Evolutionary conservation across 2,797 vertebrate genomes (phyloP).

Genomic region (Cynodonichthys magdalenae): DNA sequence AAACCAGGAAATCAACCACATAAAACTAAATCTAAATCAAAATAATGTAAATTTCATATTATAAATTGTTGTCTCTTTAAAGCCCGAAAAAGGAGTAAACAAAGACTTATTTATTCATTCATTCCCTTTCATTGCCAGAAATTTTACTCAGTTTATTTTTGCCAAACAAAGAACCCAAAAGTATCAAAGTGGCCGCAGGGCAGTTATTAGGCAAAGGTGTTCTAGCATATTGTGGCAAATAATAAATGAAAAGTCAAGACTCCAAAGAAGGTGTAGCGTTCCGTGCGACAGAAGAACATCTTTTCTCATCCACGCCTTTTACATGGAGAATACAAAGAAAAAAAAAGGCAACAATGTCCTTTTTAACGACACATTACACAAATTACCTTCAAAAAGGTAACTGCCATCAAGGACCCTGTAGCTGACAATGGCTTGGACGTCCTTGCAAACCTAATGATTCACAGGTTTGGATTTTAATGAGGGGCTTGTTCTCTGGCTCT

Average conservation of each 20-base stretch:
- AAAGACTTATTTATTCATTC: too few relatives aligned
- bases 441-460: constrained; percentile 73
- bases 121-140: background rate
- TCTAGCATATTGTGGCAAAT: background rate
- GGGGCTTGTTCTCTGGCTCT: constrained; percentile 63
- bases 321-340: background rate
- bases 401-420: constrained; percentile 27
- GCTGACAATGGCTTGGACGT: constrained; percentile 48
- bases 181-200: too few relatives aligned
- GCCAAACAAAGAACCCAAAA: background rate
- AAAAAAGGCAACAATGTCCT: background rate
- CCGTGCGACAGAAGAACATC: background rate
- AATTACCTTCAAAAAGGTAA: constrained; percentile 21
- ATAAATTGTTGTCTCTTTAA: too few relatives aligned
- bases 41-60: too few relatives aligned
- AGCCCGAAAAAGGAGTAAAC: too few relatives aligned
- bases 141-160: background rate
- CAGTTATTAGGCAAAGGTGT: background rate
- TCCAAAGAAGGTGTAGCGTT: background rate
- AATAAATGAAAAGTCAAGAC: background rate
- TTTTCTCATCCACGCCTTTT: background rate
- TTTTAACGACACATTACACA: constrained; percentile 11
- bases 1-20: too few relatives aligned
- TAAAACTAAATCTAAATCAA: too few relatives aligned
- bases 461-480: constrained; percentile 72